Conservation (phyloP, 2,888 invertebrate genomes). For the Drosophila mettleri region DNA sequence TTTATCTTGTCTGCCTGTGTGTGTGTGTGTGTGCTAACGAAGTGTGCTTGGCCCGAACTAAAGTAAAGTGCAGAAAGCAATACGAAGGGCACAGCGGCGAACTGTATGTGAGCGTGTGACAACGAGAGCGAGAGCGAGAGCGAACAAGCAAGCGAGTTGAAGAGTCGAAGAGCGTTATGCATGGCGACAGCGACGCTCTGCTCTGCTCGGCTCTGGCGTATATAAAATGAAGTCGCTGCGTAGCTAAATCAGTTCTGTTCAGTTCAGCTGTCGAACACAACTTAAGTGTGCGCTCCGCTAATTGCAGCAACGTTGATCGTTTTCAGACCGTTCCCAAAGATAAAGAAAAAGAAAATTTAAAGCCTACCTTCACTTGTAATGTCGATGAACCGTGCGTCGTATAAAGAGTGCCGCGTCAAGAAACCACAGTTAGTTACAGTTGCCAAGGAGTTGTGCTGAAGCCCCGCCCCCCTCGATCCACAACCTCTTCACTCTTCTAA, state of each 20-base stretch:
- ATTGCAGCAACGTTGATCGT: conserved; percentile 29
- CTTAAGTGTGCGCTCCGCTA: conserved; percentile 50
- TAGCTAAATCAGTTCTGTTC: conserved; percentile 80
- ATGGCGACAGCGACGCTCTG: conserved; percentile 12
- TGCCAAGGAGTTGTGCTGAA: conserved; percentile 30
- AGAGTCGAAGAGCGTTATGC: conserved; percentile 11
- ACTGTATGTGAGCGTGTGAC: conserved; percentile 5
- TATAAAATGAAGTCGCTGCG: conserved; percentile 78
- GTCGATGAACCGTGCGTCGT: conserved; percentile 76
- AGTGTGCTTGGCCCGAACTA: background rate
- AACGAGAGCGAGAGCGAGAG: conserved; percentile 15
- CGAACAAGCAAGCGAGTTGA: conserved; percentile 5
- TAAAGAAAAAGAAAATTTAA: conserved; percentile 8
- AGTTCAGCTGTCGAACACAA: conserved; percentile 83
- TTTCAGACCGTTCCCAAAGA: conserved; percentile 23
- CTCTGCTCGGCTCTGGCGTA: conserved; percentile 11
- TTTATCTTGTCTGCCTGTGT: no score
- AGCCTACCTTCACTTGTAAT: conserved; percentile 70
- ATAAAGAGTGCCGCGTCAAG: conserved; percentile 63
- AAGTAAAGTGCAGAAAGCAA: conserved; percentile 13
- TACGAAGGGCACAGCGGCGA: conserved; percentile 14
- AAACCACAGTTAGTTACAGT: conserved; percentile 21
- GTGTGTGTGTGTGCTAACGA: background rate
- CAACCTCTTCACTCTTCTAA: conserved; percentile 1
- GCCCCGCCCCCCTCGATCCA: conserved; percentile 11